Evolutionary conservation across 2,113 vertebrate species (phyloP), one percentile per base, ranked within the genome.

Genomic region (Anhinga rufa): DNA sequence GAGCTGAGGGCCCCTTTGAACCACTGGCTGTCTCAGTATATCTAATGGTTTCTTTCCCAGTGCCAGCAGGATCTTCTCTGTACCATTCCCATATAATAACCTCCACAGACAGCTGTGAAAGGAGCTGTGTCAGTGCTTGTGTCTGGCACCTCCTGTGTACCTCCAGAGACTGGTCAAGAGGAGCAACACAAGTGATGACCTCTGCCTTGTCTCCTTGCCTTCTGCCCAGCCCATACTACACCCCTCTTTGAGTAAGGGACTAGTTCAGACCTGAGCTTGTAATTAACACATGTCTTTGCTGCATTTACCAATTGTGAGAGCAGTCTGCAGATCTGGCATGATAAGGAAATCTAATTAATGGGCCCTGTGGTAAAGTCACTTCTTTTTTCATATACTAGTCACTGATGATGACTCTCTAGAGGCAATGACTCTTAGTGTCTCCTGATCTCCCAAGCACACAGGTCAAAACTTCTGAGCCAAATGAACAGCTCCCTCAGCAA

Each of bases 171-270:
- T 61, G 29, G 7, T 22, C 31, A 48, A 66, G 31, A 79, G 26
- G 18, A 88, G 19, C 26, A 79, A 11, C 62, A 46, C 21, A 44
- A 68, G 24, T 0, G 0, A 14, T 14, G 19, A 76, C 10, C 13
- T 69, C 70, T 85, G 70, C 44, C 14, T 81, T 69, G 21, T 6
- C 40, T 46, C 44, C 28, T 52, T 54, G 44, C 40, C 20, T 69
- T 64, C 40, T 0, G 0, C 36, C 3, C 25, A 28, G 36, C 46
- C 21, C 29, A 36, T 15, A 15, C 18, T 14, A 25, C 8, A 14
- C 3, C 2, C 12, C 9, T 26, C 12, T 58, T 40, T 20, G n/a
- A 62, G 31, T 58, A 68, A 66, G 19, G 32, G 28, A 44, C 25
- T 60, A 58, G 52, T 25, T 61, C 64, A 66, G 32, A 86, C n/a